phyloP scores from a whole-genome alignment of 2,113 vertebrate genomes.

The Caretta caretta region DNA sequence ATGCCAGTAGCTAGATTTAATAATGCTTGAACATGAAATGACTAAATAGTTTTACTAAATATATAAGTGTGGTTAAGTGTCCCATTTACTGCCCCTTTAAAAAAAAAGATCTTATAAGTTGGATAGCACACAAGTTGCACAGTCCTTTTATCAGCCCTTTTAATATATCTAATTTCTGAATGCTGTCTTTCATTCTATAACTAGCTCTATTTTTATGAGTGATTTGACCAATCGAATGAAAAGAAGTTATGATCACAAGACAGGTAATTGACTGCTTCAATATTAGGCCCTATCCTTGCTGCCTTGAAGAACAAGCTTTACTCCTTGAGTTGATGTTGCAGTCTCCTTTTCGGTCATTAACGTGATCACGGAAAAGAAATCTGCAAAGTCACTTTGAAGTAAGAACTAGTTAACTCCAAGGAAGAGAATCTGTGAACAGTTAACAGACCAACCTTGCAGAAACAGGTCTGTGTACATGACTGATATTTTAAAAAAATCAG shows the following conservation, averaged over 20 bases:
- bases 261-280: constrained; percentile 5
- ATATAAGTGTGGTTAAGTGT: rapidly evolving
- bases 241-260: constrained; percentile 15
- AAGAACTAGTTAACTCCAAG: constrained; percentile 27
- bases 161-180: neutral
- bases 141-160: neutral
- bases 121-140: neutral
- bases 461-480: neutral
- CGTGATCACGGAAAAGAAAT: neutral
- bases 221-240: constrained; percentile 10
- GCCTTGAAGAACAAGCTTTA: constrained; percentile 24
- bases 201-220: neutral
- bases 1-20: neutral
- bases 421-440: neutral
- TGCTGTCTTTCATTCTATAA: neutral
- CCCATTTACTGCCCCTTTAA: neutral
- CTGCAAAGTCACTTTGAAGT: constrained; percentile 52
- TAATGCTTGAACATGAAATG: neutral
- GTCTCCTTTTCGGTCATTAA: constrained; percentile 7
- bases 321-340: neutral
- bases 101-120: neutral
- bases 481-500: neutral
- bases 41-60: neutral
- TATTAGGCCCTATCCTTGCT: neutral
- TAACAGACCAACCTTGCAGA: neutral